phyloP scores from a whole-genome alignment of 35 echinoderm and acorn worm genomes.

The Stichopus chloronotus region DNA sequence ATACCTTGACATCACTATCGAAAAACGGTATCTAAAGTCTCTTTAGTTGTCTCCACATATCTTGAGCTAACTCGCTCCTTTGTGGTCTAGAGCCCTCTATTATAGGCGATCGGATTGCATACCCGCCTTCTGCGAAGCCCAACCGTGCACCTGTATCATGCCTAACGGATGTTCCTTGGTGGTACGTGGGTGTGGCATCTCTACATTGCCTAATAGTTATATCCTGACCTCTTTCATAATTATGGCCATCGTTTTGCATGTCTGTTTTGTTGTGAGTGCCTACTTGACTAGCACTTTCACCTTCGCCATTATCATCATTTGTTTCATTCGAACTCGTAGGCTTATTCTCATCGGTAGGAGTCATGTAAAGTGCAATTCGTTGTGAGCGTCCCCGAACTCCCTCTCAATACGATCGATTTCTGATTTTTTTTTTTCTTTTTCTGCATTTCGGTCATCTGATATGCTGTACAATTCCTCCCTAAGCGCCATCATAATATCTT shows the following conservation, averaged over 20 bases:
- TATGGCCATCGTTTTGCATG: background rate
- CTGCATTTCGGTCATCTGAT: background rate
- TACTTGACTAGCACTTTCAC: background rate
- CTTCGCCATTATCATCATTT: background rate
- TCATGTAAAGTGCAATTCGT: background rate
- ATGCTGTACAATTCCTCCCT: background rate
- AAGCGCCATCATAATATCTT: background rate
- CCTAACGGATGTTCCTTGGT: background rate
- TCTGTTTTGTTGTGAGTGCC: background rate
- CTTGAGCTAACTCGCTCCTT: background rate
- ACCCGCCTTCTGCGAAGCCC: background rate
- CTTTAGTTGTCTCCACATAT: slow-evolving; percentile 41
- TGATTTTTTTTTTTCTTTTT: background rate
- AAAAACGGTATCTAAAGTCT: slow-evolving; percentile 21
- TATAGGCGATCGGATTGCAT: background rate
- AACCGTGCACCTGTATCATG: background rate
- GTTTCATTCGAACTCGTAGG: background rate
- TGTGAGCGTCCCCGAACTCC: slow-evolving; percentile 3
- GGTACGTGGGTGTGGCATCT: background rate
- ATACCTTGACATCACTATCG: slow-evolving; percentile 2
- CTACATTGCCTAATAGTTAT: background rate
- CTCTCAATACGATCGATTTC: slow-evolving; percentile 6
- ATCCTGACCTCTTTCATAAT: background rate
- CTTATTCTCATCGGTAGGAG: background rate
- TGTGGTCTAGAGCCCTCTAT: background rate